These are phyloP conservation scores for Microplitis demolitor DNA, from an alignment of 1,140 invertebrate species.

Conservation along the genomic window DNA sequence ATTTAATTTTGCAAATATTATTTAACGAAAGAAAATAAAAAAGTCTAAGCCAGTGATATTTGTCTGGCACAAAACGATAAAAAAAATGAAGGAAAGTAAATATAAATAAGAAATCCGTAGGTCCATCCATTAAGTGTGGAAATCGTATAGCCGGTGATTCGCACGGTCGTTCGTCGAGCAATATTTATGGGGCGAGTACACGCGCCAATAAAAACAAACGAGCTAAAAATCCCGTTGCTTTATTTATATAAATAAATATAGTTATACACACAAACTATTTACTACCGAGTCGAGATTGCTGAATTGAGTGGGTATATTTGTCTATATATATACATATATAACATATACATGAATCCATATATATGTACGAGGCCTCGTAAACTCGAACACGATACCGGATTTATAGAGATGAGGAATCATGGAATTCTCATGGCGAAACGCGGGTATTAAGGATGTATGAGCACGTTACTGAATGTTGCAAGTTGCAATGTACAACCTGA, in stretches of 20 bases:
- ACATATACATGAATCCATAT: background rate
- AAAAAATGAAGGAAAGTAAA: background rate
- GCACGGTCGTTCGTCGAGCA: background rate
- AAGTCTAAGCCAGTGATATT: no score
- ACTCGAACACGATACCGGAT: slow-evolving; percentile 4
- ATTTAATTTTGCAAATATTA: no score
- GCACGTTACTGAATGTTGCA: no score
- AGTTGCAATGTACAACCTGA: no score
- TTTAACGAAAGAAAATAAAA: no score
- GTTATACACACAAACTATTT: background rate
- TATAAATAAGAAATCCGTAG: background rate
- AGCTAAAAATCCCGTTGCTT: slow-evolving; percentile 3
- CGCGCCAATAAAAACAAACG: slow-evolving; percentile 20
- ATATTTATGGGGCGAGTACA: slow-evolving; percentile 15
- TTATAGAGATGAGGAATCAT: slow-evolving; percentile 21
- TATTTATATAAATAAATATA: background rate
- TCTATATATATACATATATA: background rate
- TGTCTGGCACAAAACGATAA: background rate
- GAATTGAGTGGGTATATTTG: background rate
- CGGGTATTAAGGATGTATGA: slow-evolving; percentile 4
- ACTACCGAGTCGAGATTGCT: no score
- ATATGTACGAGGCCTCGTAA: slow-evolving; percentile 1
- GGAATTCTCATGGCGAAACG: background rate
- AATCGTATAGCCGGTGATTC: slow-evolving; percentile 5
- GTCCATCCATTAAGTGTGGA: slow-evolving; percentile 8